Evolutionary conservation across 2,113 vertebrate species (phyloP).

Genomic region (Enhydra lutris): DNA sequence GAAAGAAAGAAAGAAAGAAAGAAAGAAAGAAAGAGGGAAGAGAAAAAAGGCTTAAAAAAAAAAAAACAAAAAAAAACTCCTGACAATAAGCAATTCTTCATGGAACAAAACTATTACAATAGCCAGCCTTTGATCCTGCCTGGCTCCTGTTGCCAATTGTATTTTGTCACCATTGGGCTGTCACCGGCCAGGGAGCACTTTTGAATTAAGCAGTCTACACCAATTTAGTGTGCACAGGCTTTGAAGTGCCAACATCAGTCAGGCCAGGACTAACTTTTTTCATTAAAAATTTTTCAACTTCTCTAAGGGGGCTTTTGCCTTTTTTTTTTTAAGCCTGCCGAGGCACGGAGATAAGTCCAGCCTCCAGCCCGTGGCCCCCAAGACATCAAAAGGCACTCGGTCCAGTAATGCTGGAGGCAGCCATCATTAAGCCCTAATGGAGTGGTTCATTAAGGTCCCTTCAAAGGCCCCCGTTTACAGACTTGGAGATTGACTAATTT

Average conservation of each 20-base stretch:
- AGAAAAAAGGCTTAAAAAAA: conserved; percentile 82
- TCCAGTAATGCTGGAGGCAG: conserved; percentile 88
- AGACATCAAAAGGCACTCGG: conserved; percentile 92
- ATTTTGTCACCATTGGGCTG: conserved; percentile 96
- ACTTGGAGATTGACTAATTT: conserved; percentile 98
- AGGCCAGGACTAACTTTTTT: conserved; percentile 85
- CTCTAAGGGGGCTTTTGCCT: conserved; percentile 89
- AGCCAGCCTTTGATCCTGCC: conserved; percentile 93
- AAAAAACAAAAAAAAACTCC: conserved; percentile 86
- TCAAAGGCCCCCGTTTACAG: conserved; percentile 95
- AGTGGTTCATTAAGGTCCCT: conserved; percentile 95
- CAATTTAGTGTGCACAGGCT: conserved; percentile 93
- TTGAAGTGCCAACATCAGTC: conserved; percentile 96
- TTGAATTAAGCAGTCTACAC: conserved; percentile 97
- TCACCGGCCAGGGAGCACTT: conserved; percentile 93
- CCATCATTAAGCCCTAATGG: conserved; percentile 90
- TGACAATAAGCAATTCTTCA: conserved; percentile 99
- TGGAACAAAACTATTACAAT: conserved; percentile 97
- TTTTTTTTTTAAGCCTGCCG: conserved; percentile 79
- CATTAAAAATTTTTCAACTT: conserved; percentile 87
- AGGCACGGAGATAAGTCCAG: conserved; percentile 92
- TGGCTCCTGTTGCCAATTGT: conserved; percentile 95
- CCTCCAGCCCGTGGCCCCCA: conserved; percentile 83
- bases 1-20: accelerated
- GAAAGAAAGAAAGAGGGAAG: accelerated